These are phyloP conservation scores for Pangasianodon hypophthalmus DNA, from an alignment of 2,113 vertebrate genomes.

Conservation along the genomic window DNA sequence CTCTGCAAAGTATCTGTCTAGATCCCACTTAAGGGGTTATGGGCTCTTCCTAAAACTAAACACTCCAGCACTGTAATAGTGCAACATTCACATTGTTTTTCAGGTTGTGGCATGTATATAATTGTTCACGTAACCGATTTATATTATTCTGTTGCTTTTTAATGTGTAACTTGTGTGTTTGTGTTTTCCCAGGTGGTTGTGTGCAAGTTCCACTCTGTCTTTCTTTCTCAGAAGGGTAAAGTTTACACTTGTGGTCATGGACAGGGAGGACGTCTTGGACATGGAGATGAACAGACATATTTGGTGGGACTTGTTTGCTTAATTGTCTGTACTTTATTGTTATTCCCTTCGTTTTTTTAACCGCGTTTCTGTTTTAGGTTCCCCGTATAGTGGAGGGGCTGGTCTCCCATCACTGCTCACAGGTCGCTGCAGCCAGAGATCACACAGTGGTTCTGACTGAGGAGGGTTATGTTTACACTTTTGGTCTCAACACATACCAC, in stretches of 20 bases:
- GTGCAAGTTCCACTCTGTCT: constrained; percentile 97
- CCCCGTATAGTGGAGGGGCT: constrained; percentile 91
- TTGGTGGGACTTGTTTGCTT: constrained; percentile 76
- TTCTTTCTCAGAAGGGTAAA: constrained; percentile 95
- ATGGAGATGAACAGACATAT: constrained; percentile 96
- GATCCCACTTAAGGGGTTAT: background rate
- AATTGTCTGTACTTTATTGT: background rate
- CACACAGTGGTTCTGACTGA: constrained; percentile 94
- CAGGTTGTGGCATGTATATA: background rate
- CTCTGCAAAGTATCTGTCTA: background rate
- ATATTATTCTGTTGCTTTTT: background rate
- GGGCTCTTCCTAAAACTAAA: background rate
- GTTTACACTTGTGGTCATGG: constrained; percentile 97
- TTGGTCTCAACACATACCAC: constrained; percentile 93
- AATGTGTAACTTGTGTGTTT: background rate
- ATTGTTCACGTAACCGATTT: background rate
- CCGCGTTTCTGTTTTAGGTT: constrained; percentile 71
- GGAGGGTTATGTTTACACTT: constrained; percentile 90
- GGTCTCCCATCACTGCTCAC: constrained; percentile 83
- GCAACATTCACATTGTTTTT: background rate
- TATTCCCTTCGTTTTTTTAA: constrained; percentile 24
- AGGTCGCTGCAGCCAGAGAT: constrained; percentile 92
- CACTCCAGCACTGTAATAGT: background rate
- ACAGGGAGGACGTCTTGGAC: constrained; percentile 95
- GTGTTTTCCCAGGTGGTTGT: constrained; percentile 83